A percentile compares a stretch with the other conserved stretches of the same genome.
Conservation (phyloP, 2,888 invertebrate genomes). For the Slavum lentiscoides region DNA sequence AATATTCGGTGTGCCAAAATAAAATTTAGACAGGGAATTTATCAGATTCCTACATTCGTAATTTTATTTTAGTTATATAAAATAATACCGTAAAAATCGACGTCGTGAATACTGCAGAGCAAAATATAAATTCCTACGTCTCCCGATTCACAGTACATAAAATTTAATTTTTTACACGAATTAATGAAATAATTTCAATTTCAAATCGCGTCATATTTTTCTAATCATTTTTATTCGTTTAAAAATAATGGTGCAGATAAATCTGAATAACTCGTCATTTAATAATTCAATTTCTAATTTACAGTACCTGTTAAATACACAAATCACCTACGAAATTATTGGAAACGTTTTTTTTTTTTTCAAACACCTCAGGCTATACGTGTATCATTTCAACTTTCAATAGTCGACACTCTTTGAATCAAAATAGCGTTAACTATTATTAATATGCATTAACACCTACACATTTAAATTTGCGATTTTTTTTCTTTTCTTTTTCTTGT, state of each 20-base stretch:
- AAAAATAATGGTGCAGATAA: neutral
- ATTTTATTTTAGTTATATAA: too few relatives aligned
- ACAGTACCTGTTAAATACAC: too few relatives aligned
- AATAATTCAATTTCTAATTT: neutral
- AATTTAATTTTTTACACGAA: neutral
- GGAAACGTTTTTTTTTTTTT: neutral
- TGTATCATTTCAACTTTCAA: neutral
- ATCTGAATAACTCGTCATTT: too few relatives aligned
- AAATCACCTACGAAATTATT: neutral
- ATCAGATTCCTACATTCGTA: too few relatives aligned
- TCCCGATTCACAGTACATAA: neutral
- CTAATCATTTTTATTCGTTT: neutral
- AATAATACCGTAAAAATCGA: too few relatives aligned
- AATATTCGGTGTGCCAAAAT: too few relatives aligned
- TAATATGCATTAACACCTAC: constrained; percentile 12
- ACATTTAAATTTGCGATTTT: constrained; percentile 14
- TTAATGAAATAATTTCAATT: neutral
- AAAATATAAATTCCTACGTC: too few relatives aligned
- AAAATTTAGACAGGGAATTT: too few relatives aligned
- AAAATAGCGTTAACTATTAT: constrained; percentile 5
- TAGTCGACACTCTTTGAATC: neutral
- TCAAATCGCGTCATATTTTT: neutral
- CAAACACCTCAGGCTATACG: neutral
- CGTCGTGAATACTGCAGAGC: too few relatives aligned
- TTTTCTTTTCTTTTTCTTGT: neutral